Evolutionary conservation across 2,113 vertebrate genomes (phyloP).

Genomic region (Saimiri boliviensis): DNA sequence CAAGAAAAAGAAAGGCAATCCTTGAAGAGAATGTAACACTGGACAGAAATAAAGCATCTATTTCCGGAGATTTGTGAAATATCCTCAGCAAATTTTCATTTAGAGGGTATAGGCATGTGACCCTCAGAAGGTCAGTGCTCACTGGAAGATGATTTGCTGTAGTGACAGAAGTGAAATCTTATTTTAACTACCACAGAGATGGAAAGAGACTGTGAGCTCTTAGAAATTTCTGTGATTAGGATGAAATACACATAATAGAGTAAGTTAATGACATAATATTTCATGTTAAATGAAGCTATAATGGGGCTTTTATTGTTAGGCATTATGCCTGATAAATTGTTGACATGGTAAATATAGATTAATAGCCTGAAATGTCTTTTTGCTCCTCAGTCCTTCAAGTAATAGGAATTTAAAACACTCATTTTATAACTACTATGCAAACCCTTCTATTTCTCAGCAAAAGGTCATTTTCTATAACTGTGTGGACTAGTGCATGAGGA

Average conservation of each 20-base stretch:
- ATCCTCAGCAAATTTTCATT: constrained; percentile 48
- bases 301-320: constrained; percentile 58
- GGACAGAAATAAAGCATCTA: constrained; percentile 40
- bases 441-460: constrained; percentile 12
- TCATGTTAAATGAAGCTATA: constrained; percentile 65
- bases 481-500: not conserved
- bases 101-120: not conserved
- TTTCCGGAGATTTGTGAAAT: constrained; percentile 48
- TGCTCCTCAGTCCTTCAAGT: constrained; percentile 39
- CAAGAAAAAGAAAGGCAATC: constrained; percentile 4
- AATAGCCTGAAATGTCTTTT: constrained; percentile 41
- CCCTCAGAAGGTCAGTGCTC: constrained; percentile 70
- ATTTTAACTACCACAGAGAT: constrained; percentile 54
- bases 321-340: constrained; percentile 61
- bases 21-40: constrained; percentile 32
- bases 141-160: not conserved
- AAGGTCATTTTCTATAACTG: constrained; percentile 6
- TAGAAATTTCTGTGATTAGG: constrained; percentile 61
- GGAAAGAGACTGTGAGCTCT: constrained; percentile 36
- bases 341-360: constrained; percentile 57
- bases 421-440: not conserved
- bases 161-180: constrained; percentile 46
- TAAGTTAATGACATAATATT: constrained; percentile 65
- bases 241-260: constrained; percentile 59
- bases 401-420: constrained; percentile 32